Conservation (phyloP, 2,797 vertebrate genomes). For the Micrastur ruficollis region DNA sequence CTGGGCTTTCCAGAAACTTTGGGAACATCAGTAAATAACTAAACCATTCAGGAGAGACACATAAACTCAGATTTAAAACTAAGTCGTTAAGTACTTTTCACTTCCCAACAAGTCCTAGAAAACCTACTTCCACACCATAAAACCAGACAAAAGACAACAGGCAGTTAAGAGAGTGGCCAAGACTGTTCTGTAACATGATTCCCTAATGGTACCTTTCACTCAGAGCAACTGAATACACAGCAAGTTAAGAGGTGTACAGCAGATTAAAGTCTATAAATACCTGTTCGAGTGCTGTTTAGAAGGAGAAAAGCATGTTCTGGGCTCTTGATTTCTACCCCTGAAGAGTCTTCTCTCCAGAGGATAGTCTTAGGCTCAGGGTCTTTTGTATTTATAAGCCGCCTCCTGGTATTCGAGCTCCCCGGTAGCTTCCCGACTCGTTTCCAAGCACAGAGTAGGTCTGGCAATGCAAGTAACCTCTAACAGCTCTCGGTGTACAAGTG, state of each 20-base stretch:
- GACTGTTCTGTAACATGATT: accelerated
- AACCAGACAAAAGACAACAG: neutral
- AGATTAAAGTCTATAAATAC: constrained; percentile 30
- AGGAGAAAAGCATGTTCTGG: constrained; percentile 23
- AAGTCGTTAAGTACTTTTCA: neutral
- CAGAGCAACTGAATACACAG: neutral
- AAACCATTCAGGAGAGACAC: neutral
- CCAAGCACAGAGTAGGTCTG: neutral
- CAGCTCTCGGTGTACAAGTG: neutral
- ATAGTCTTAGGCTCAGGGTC: neutral
- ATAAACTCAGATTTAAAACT: neutral
- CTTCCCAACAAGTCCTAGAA: neutral
- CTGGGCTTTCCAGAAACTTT: neutral
- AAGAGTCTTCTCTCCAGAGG: neutral
- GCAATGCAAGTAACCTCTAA: neutral
- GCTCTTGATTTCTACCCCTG: neutral
- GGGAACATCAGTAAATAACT: neutral
- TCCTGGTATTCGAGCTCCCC: neutral
- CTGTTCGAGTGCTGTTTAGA: neutral
- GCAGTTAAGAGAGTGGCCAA: neutral
- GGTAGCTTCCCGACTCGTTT: neutral
- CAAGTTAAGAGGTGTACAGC: neutral
- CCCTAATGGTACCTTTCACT: neutral
- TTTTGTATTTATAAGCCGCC: neutral
- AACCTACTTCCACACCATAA: neutral